These are phyloP conservation scores for Kuschelorhynchus macadamiae DNA, from an alignment of 2,888 invertebrate genomes.

Conservation along the genomic window DNA sequence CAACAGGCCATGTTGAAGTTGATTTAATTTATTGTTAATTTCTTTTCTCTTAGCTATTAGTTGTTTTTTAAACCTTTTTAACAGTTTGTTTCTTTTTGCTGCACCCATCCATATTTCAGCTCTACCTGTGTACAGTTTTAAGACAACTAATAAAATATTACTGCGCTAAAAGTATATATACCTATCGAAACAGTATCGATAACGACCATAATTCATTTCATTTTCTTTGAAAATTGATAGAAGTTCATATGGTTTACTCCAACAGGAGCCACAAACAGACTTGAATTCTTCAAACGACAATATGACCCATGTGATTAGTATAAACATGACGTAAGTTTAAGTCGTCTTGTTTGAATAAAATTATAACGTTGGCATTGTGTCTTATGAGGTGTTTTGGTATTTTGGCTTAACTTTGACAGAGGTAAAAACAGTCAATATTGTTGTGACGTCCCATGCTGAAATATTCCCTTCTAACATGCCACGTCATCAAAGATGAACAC, in stretches of 20 bases:
- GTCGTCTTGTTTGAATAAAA: constrained; percentile 40
- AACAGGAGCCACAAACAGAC: background rate
- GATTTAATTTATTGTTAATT: too few species aligned
- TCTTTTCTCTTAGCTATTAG: too few species aligned
- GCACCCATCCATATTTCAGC: too few species aligned
- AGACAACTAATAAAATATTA: too few species aligned
- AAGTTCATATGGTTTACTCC: constrained; percentile 1
- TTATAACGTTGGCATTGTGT: constrained; percentile 63
- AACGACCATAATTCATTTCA: background rate
- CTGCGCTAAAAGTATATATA: too few species aligned
- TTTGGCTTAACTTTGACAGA: constrained; percentile 61
- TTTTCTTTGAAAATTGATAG: constrained; percentile 1
- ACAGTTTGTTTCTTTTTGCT: too few species aligned
- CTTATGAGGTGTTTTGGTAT: constrained; percentile 64
- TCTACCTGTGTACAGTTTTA: too few species aligned
- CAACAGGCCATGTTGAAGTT: too few species aligned
- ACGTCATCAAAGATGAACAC: constrained; percentile 43
- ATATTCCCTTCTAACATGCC: constrained; percentile 36
- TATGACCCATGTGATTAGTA: too few species aligned
- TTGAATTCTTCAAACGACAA: constrained; percentile 1
- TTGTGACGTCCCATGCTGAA: constrained; percentile 61
- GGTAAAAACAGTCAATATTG: constrained; percentile 61
- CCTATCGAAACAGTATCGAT: too few species aligned
- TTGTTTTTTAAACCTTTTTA: too few species aligned
- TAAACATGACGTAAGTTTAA: constrained; percentile 3